A percentile compares a stretch with the other conserved stretches of the same genome.
Conservation (phyloP, 2,113 vertebrate species). For the Salvelinus fontinalis region DNA sequence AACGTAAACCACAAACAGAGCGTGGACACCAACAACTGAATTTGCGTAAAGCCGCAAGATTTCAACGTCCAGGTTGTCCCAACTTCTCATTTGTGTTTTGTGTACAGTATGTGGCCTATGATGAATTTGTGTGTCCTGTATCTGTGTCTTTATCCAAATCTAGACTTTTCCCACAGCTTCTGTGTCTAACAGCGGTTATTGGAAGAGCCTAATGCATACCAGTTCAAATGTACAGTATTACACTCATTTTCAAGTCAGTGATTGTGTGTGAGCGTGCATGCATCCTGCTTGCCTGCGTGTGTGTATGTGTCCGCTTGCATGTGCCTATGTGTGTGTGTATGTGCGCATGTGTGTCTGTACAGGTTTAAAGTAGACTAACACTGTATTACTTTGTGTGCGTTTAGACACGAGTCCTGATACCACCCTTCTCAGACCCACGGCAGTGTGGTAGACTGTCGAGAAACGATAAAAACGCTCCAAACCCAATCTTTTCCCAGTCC, state of each 20-base stretch:
- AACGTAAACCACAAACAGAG: conserved; percentile 29
- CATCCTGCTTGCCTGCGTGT: no score
- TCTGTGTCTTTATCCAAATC: no score
- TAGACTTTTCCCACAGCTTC: no score
- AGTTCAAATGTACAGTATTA: no score
- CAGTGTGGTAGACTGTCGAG: background rate
- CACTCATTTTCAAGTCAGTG: no score
- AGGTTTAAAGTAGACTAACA: background rate
- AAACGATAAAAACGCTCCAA: background rate
- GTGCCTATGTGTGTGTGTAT: no score
- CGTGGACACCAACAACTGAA: conserved; percentile 8
- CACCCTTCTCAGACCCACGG: background rate
- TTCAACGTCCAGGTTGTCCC: background rate
- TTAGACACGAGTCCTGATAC: background rate
- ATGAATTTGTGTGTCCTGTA: no score
- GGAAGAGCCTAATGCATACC: no score
- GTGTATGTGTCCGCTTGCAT: no score
- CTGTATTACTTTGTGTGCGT: conserved; percentile 7
- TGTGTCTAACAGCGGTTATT: no score
- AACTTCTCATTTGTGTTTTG: background rate
- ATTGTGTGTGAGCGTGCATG: no score
- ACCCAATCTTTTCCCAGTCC: background rate
- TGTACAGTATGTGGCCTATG: no score
- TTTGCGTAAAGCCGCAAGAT: conserved; percentile 25
- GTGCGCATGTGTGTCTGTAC: background rate